Percentiles rank a stretch among this genome's conserved stretches.
Conservation (phyloP, 2,797 vertebrate genomes). For the Gouania willdenowi region DNA sequence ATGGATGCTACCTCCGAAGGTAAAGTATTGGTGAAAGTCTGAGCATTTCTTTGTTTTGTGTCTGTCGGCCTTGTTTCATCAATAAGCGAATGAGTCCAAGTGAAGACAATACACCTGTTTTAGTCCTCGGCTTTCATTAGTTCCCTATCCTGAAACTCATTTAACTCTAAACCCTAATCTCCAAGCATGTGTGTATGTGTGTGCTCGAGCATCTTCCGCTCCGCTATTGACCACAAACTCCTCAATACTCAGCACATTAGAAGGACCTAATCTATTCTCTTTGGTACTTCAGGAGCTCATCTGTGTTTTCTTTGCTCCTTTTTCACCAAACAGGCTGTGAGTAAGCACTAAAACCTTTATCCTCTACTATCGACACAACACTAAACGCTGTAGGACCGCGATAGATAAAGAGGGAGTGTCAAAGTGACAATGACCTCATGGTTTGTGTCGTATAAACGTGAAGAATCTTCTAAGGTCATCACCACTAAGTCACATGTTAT, state of each 20-base stretch:
- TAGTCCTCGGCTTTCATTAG: background rate
- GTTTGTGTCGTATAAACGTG: background rate
- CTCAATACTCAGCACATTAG: background rate
- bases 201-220: background rate
- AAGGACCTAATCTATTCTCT: background rate
- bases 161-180: background rate
- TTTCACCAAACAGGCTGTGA: background rate
- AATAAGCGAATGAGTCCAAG: background rate
- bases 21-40: too few relatives aligned
- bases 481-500: too few relatives aligned
- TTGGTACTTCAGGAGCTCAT: slow-evolving; percentile 1
- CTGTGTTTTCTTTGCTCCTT: background rate
- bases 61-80: too few relatives aligned
- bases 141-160: background rate
- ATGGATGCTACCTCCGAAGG: too few relatives aligned
- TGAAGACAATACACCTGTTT: background rate
- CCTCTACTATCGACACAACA: background rate
- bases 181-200: background rate
- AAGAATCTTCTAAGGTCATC: background rate
- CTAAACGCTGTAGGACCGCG: background rate
- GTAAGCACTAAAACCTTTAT: background rate
- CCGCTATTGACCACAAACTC: background rate
- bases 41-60: too few relatives aligned
- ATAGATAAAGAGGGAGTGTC: slow-evolving; percentile 1
- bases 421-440: slow-evolving; percentile 3